These are phyloP conservation scores for Neelides folsomi DNA, from an alignment of 2,888 invertebrate species.

Conservation along the genomic window DNA sequence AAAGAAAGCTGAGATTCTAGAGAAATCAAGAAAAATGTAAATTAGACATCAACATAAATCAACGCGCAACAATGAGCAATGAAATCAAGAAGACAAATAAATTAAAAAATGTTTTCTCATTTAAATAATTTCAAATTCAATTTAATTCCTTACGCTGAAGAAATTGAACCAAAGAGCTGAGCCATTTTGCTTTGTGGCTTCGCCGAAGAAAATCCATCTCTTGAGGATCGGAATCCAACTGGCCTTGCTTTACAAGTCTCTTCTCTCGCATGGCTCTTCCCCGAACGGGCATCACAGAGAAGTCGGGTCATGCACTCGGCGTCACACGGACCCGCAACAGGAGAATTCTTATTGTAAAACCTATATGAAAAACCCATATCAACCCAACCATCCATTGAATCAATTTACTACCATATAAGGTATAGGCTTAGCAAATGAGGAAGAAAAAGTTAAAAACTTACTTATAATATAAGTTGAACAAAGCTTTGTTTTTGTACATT, in stretches of 20 bases:
- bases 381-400: slow-evolving; percentile 2
- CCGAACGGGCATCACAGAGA: slow-evolving; percentile 73
- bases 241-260: slow-evolving; percentile 35
- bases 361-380: slow-evolving; percentile 39
- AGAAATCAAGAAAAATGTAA: slow-evolving; percentile 8
- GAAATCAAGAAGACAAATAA: too few species aligned
- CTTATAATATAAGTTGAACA: slow-evolving; percentile 83
- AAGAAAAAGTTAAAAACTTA: slow-evolving; percentile 38
- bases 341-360: slow-evolving; percentile 80
- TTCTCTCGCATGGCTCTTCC: slow-evolving; percentile 69
- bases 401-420: background rate
- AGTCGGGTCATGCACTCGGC: slow-evolving; percentile 72
- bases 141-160: slow-evolving; percentile 33
- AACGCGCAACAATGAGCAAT: too few species aligned
- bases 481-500: slow-evolving; percentile 71
- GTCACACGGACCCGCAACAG: slow-evolving; percentile 65
- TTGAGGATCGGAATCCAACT: slow-evolving; percentile 24
- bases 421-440: background rate
- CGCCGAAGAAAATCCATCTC: slow-evolving; percentile 23
- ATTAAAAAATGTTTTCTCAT: too few species aligned
- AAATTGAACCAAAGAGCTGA: slow-evolving; percentile 23
- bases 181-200: slow-evolving; percentile 25
- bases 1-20: slow-evolving; percentile 29
- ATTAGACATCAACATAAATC: slow-evolving; percentile 1
- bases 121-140: too few species aligned